Conservation (phyloP, 2,113 vertebrate genomes). For the Geothlypis trichas region DNA sequence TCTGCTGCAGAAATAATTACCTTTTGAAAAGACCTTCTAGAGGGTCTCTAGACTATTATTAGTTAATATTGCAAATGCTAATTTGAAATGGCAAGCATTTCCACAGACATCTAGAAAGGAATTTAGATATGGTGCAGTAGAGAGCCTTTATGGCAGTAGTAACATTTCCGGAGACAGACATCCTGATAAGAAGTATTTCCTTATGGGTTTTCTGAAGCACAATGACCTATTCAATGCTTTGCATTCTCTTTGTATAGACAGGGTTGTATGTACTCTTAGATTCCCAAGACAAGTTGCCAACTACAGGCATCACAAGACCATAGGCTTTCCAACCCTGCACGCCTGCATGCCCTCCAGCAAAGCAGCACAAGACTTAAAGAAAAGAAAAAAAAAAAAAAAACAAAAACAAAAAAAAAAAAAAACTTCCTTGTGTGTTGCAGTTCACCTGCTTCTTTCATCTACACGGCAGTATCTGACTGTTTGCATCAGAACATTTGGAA, state of each 20-base stretch:
- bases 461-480: background rate
- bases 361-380: background rate
- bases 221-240: background rate
- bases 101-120: background rate
- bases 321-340: background rate
- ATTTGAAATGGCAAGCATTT: background rate
- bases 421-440: background rate
- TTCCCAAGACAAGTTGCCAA: background rate
- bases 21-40: background rate
- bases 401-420: background rate
- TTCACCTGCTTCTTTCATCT: background rate
- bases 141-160: background rate
- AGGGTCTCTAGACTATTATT: background rate
- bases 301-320: background rate
- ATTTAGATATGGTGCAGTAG: background rate
- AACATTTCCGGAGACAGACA: background rate
- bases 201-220: background rate
- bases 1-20: background rate
- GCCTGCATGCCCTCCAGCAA: background rate
- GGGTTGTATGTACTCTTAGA: background rate
- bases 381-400: background rate
- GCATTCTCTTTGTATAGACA: background rate
- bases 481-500: background rate
- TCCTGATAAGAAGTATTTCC: background rate
- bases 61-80: background rate